Evolutionary conservation across 1,140 invertebrate genomes (phyloP).

Genomic region (Lucilia sericata): DNA sequence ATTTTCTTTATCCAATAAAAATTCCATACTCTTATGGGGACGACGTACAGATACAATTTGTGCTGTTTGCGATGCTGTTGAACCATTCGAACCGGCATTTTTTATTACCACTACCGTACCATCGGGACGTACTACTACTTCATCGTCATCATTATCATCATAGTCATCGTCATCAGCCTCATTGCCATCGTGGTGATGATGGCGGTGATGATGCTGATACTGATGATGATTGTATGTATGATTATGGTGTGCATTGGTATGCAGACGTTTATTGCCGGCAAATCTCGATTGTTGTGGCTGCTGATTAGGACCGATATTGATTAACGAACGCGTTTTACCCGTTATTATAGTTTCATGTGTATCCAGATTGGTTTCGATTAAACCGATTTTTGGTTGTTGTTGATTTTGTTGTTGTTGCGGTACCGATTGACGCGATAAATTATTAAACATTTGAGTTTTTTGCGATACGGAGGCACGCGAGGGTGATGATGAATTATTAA

Average conservation of each 20-base stretch:
- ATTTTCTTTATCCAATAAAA: conserved; percentile 90
- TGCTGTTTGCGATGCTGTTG: conserved; percentile 46
- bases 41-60: conserved; percentile 68
- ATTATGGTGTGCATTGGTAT: background rate
- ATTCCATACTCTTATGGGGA: conserved; percentile 92
- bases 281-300: conserved; percentile 47
- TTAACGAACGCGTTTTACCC: conserved; percentile 82
- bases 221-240: background rate
- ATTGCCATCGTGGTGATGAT: conserved; percentile 33
- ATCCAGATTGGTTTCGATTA: conserved; percentile 89
- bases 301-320: conserved; percentile 77
- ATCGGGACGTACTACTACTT: conserved; percentile 38
- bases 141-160: conserved; percentile 47
- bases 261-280: conserved; percentile 53
- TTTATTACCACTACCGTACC: conserved; percentile 49
- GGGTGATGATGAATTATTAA: conserved; percentile 48
- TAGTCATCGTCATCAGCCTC: conserved; percentile 47
- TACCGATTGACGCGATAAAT: conserved; percentile 48
- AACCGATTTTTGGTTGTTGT: conserved; percentile 68
- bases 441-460: conserved; percentile 62
- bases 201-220: background rate
- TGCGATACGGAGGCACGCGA: conserved; percentile 53
- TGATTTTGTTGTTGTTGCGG: background rate
- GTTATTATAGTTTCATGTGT: conserved; percentile 72
- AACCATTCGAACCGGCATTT: conserved; percentile 40